Percentiles rank a stretch among this genome's conserved stretches.
Evolutionary conservation across 2,113 vertebrate species (phyloP).

Genomic region (Meriones unguiculatus): DNA sequence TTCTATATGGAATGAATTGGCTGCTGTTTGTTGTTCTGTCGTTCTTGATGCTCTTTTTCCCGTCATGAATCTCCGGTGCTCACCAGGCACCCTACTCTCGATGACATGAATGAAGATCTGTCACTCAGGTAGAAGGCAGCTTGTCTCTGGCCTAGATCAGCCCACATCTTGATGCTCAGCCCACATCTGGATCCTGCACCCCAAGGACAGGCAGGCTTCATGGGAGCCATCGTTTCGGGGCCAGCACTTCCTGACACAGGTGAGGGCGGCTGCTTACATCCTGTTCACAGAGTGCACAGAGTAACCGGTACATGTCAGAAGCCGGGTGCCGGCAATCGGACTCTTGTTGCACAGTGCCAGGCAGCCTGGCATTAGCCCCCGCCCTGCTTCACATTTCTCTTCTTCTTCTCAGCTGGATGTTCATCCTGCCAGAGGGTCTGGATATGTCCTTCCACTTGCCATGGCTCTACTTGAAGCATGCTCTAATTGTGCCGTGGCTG

Average conservation of each 20-base stretch:
- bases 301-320: not conserved
- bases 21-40: not conserved
- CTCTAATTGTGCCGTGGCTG: not conserved
- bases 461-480: not conserved
- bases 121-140: not conserved
- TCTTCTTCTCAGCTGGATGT: not conserved
- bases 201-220: not conserved
- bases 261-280: not conserved
- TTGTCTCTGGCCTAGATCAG: not conserved
- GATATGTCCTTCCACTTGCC: not conserved
- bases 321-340: not conserved
- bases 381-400: not conserved
- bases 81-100: not conserved
- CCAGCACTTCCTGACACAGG: not conserved
- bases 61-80: not conserved
- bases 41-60: not conserved
- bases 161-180: not conserved
- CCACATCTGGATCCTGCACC: not conserved
- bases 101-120: not conserved
- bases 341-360: not conserved
- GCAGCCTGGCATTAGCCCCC: not conserved
- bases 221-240: not conserved
- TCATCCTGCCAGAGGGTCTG: not conserved
- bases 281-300: accelerated
- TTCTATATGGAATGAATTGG: not conserved